Percentiles rank a stretch among this genome's conserved stretches.
Conservation (phyloP, 2,888 invertebrate species). For the Dilophus febrilis region DNA sequence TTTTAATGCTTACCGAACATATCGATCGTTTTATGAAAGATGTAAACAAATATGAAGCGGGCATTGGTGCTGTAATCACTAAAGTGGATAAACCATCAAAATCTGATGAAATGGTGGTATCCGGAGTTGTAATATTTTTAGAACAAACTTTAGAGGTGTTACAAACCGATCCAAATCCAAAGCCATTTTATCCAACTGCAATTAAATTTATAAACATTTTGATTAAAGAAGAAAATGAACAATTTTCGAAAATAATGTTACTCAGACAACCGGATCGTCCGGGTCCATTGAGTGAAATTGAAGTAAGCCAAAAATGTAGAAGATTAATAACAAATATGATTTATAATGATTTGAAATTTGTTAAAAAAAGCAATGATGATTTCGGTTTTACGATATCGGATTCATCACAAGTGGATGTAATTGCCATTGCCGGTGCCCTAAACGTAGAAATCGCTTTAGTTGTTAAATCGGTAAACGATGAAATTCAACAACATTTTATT, state of each 20-base stretch:
- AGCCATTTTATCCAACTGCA: slow-evolving; percentile 2
- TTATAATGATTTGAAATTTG: not conserved
- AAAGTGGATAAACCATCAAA: too few species aligned
- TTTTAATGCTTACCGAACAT: too few species aligned
- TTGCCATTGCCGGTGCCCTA: too few species aligned
- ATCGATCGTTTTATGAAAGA: too few species aligned
- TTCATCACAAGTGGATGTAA: too few species aligned
- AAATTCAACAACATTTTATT: too few species aligned
- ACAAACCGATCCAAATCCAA: not conserved
- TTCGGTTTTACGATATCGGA: slow-evolving; percentile 4
- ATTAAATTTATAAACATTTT: not conserved
- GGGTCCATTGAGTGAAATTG: not conserved
- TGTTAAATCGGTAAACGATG: too few species aligned
- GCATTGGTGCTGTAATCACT: too few species aligned
- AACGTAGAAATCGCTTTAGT: too few species aligned
- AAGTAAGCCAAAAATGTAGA: not conserved
- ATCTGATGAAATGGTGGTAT: not conserved
- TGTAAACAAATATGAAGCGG: too few species aligned
- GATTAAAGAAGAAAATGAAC: not conserved
- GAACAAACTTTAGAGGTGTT: not conserved
- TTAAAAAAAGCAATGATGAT: not conserved
- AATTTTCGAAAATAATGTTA: slow-evolving; percentile 1
- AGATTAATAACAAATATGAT: not conserved
- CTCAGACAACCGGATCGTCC: slow-evolving; percentile 4
- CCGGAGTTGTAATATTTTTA: not conserved